phyloP scores from a whole-genome alignment of 35 echinoderm and acorn worm genomes.

The Stichopus chloronotus region DNA sequence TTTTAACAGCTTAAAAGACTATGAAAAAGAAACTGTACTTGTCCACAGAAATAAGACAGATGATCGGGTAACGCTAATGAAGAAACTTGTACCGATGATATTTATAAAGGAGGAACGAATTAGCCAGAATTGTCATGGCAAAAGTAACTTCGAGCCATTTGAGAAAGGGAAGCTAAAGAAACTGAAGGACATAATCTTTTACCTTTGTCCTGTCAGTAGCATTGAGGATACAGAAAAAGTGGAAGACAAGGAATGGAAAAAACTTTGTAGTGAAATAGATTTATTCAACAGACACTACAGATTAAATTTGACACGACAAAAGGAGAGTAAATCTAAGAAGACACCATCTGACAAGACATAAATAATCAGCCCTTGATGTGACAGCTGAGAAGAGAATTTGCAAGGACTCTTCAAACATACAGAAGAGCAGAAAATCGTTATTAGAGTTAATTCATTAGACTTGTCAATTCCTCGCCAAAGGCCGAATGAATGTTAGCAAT shows the following conservation, averaged over 20 bases:
- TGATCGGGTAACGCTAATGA: not conserved
- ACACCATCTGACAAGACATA: not conserved
- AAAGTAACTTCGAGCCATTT: not conserved
- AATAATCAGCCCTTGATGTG: too few species aligned
- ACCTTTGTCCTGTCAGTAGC: conserved; percentile 12
- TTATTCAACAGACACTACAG: not conserved
- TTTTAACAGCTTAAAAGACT: not conserved
- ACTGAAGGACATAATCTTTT: conserved; percentile 16
- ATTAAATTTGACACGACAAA: not conserved
- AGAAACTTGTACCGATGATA: not conserved
- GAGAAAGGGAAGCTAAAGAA: not conserved
- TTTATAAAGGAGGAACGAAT: not conserved
- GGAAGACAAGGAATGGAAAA: conserved; percentile 22
- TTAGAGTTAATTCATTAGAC: too few species aligned
- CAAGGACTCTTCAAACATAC: too few species aligned
- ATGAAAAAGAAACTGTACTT: not conserved
- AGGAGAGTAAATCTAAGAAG: not conserved
- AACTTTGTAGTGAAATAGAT: conserved; percentile 11
- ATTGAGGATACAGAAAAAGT: not conserved
- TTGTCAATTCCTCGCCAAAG: too few species aligned
- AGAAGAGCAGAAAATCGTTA: too few species aligned
- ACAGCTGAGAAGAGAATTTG: too few species aligned
- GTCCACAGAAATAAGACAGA: not conserved
- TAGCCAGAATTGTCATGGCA: not conserved
- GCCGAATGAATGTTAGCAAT: too few species aligned